These are phyloP conservation scores for Gouania willdenowi DNA, from an alignment of 2,797 vertebrate genomes.

Conservation along the genomic window DNA sequence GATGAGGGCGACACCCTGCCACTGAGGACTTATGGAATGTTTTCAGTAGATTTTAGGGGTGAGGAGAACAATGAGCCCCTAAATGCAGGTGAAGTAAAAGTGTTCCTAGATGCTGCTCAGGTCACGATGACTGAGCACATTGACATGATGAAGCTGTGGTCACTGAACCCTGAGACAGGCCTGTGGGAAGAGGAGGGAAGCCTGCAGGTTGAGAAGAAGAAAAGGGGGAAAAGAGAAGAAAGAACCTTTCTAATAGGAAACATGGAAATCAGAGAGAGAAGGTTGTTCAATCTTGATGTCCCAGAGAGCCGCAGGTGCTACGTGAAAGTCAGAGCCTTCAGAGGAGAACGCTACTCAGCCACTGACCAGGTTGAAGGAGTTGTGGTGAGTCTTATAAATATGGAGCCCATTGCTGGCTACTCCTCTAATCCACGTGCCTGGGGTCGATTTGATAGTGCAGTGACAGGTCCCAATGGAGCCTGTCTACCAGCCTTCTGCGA, in stretches of 20 bases:
- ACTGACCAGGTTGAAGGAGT: conserved; percentile 94
- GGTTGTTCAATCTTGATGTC: conserved; percentile 96
- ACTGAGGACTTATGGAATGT: conserved; percentile 95
- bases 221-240: conserved; percentile 86
- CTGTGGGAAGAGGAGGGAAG: conserved; percentile 95
- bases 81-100: conserved; percentile 90
- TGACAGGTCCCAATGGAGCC: conserved; percentile 88
- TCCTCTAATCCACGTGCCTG: conserved; percentile 92
- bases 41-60: conserved; percentile 91
- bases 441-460: conserved; percentile 93
- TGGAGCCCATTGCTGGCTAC: conserved; percentile 88
- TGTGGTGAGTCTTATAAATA: conserved; percentile 90
- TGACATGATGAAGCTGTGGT: conserved; percentile 94
- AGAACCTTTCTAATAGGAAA: conserved; percentile 95
- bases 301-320: conserved; percentile 94
- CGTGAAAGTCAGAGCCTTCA: conserved; percentile 90
- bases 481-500: conserved; percentile 96
- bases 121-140: conserved; percentile 90
- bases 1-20: conserved; percentile 89
- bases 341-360: conserved; percentile 89
- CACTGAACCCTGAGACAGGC: conserved; percentile 91
- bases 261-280: conserved; percentile 95
- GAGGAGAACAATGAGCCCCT: conserved; percentile 83
- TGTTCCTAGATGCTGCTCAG: conserved; percentile 87
- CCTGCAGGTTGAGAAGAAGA: conserved; percentile 81